Conservation (phyloP, 2,113 vertebrate genomes). For the Fregata magnificens region DNA sequence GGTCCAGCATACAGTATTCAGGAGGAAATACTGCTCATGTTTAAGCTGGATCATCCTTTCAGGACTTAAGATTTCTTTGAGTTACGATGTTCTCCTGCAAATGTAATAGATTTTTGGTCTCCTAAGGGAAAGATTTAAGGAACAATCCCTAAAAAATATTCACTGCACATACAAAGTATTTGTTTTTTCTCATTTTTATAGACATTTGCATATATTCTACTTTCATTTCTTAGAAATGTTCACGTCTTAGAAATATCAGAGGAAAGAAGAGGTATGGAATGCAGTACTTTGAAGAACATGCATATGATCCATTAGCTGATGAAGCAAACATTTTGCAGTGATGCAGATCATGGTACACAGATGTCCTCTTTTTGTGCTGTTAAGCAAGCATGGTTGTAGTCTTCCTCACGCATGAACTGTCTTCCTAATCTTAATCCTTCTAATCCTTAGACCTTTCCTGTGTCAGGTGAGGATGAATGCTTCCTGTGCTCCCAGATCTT, state of each 20-base stretch:
- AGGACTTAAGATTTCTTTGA: not conserved
- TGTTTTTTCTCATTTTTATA: not conserved
- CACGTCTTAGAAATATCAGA: not conserved
- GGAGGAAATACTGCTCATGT: not conserved
- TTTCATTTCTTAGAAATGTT: not conserved
- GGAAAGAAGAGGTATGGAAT: not conserved
- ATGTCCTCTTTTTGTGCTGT: not conserved
- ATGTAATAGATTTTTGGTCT: not conserved
- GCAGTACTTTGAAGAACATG: not conserved
- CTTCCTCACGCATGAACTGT: not conserved
- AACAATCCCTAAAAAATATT: not conserved
- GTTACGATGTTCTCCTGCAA: not conserved
- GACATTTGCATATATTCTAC: not conserved
- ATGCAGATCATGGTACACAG: not conserved
- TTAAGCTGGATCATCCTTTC: not conserved
- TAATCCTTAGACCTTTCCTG: slow-evolving; percentile 18
- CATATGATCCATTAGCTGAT: not conserved
- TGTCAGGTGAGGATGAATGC: not conserved
- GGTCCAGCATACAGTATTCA: not conserved
- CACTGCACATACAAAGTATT: not conserved
- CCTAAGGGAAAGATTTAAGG: not conserved
- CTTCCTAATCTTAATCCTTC: slow-evolving; percentile 18
- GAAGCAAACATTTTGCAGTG: not conserved
- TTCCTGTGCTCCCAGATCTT: not conserved
- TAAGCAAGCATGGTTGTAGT: not conserved